These are phyloP conservation scores for Mus spicilegus DNA, from an alignment of 2,113 vertebrate genomes.

Conservation along the genomic window DNA sequence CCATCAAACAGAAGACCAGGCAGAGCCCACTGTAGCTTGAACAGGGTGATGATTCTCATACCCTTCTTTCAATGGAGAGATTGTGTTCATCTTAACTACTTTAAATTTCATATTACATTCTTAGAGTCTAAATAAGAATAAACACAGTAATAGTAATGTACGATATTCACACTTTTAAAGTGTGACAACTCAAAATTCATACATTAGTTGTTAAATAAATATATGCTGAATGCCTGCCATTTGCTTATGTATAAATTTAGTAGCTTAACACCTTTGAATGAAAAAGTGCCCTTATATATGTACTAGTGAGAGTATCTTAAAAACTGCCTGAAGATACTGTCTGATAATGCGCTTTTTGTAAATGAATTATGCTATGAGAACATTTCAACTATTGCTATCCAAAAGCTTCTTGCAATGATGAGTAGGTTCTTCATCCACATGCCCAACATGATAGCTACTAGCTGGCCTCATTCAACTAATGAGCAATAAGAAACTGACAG, in stretches of 20 bases:
- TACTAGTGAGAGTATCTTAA: not conserved
- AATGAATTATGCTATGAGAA: slow-evolving; percentile 18
- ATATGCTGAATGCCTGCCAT: not conserved
- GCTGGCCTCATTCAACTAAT: not conserved
- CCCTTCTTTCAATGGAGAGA: not conserved
- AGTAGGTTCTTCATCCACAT: not conserved
- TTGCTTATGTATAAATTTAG: slow-evolving; percentile 39
- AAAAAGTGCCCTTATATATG: not conserved
- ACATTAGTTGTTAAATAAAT: slow-evolving; percentile 36
- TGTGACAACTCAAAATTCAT: slow-evolving; percentile 38
- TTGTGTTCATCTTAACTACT: not conserved
- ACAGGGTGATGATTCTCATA: not conserved
- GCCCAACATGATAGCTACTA: not conserved
- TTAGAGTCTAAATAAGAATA: slow-evolving; percentile 26
- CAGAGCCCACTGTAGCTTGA: not conserved
- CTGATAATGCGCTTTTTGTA: not conserved
- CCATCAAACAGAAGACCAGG: not conserved
- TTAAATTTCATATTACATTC: slow-evolving; percentile 28
- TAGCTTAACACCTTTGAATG: not conserved
- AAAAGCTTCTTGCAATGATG: not conserved
- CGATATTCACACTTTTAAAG: slow-evolving; percentile 38
- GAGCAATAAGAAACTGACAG: not conserved
- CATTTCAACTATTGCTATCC: not conserved
- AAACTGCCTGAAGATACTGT: not conserved
- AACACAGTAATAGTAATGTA: slow-evolving; percentile 3